Conservation (phyloP, 2,113 vertebrate genomes). For the Syngnathus scovelli region DNA sequence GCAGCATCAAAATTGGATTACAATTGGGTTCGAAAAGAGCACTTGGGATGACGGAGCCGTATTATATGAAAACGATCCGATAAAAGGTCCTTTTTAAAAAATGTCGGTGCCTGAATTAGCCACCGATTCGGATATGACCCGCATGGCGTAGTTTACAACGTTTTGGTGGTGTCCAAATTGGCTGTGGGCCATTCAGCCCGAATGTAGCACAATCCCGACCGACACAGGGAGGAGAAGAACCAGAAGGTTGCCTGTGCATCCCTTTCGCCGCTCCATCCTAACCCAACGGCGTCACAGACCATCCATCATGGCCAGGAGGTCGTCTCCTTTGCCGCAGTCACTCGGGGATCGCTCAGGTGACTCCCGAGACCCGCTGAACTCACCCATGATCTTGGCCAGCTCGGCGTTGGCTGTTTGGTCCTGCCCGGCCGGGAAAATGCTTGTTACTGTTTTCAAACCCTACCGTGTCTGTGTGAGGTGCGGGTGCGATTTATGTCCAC, state of each 20-base stretch:
- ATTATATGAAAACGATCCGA: not conserved
- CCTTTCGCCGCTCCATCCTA: too few relatives aligned
- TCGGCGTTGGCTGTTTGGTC: constrained; percentile 79
- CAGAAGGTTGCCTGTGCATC: constrained; percentile 20
- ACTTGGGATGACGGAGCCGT: constrained; percentile 42
- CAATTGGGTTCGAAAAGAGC: constrained; percentile 47
- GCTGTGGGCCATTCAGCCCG: not conserved
- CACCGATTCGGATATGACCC: not conserved
- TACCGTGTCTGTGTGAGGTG: too few relatives aligned
- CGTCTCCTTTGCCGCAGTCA: constrained; percentile 82
- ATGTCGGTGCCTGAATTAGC: not conserved
- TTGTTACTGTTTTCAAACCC: not conserved
- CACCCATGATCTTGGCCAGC: constrained; percentile 87
- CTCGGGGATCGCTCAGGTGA: constrained; percentile 59
- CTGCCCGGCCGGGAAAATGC: constrained; percentile 65
- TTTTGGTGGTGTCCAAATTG: constrained; percentile 4
- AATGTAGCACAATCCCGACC: constrained; percentile 1
- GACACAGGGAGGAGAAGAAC: constrained; percentile 19
- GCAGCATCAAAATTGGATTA: not conserved
- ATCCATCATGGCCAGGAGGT: constrained; percentile 93
- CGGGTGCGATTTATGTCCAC: not conserved
- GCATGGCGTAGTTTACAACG: not conserved
- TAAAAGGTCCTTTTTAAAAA: not conserved
- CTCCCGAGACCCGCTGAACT: constrained; percentile 74
- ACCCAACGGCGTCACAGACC: constrained; percentile 68